Evolutionary conservation across 2,113 vertebrate genomes (phyloP).

Genomic region (Macquaria australasica): DNA sequence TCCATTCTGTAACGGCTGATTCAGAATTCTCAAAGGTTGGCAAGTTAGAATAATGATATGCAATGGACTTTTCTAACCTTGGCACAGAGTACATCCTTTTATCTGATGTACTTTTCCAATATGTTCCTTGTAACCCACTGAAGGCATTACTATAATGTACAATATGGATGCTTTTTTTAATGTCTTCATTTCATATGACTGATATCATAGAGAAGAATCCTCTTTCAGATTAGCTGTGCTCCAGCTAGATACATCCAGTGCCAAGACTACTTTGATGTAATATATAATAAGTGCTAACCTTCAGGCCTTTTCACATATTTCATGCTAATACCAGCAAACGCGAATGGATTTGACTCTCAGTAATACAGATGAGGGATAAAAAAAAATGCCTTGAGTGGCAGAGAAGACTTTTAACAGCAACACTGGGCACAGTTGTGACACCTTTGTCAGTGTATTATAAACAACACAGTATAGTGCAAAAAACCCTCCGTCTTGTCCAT

Average conservation of each 20-base stretch:
- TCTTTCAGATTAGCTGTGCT: constrained; percentile 9
- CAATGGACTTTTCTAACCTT: constrained; percentile 4
- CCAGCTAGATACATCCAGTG: constrained; percentile 5
- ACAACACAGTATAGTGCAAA: neutral
- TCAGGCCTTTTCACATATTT: constrained; percentile 27
- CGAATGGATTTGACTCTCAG: constrained; percentile 28
- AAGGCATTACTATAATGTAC: neutral
- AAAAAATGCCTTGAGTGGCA: constrained; percentile 3
- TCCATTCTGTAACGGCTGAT: neutral
- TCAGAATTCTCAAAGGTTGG: neutral
- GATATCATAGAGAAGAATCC: constrained; percentile 3
- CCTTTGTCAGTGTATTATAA: neutral
- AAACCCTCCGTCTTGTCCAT: neutral
- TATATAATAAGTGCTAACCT: constrained; percentile 28
- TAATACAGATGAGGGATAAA: neutral
- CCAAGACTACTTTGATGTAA: constrained; percentile 15
- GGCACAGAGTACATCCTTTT: neutral
- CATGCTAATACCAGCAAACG: constrained; percentile 8
- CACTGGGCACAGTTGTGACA: neutral
- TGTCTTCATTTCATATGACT: constrained; percentile 12
- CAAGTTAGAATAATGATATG: neutral
- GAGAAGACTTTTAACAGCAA: neutral
- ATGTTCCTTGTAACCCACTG: neutral
- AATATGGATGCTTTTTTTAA: constrained; percentile 8
- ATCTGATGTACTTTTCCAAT: constrained; percentile 7